These are phyloP conservation scores for Heterohyrax brucei DNA, from an alignment of 2,797 vertebrate genomes.

Conservation along the genomic window DNA sequence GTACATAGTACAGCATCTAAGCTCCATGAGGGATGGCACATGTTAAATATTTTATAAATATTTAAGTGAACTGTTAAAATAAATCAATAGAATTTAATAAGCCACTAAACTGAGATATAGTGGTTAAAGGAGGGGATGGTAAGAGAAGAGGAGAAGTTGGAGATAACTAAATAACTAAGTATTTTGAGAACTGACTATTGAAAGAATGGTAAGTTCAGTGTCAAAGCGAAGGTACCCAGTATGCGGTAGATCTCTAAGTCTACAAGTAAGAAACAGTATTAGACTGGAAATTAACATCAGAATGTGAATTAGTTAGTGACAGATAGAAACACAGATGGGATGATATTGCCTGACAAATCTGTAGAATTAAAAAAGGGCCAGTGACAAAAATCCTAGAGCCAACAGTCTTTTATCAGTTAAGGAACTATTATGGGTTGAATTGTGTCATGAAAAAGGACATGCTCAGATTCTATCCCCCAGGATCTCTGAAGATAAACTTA, in stretches of 20 bases:
- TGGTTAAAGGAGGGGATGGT: background rate
- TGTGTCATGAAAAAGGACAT: too few relatives aligned
- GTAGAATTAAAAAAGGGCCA: constrained; percentile 18
- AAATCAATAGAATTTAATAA: constrained; percentile 50
- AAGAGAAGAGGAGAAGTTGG: background rate
- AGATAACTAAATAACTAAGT: background rate
- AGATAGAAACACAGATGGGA: background rate
- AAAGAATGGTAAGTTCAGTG: background rate
- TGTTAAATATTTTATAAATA: constrained; percentile 15
- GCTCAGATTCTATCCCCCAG: too few relatives aligned
- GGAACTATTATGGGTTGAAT: too few relatives aligned
- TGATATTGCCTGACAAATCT: background rate
- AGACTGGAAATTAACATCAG: constrained; percentile 2
- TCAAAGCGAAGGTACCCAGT: background rate
- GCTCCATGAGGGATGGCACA: background rate
- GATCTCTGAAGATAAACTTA: too few relatives aligned
- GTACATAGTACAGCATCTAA: background rate
- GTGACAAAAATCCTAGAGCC: background rate
- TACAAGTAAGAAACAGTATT: background rate
- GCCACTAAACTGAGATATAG: background rate
- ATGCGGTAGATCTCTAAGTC: background rate
- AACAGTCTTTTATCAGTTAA: background rate
- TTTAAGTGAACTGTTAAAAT: constrained; percentile 19
- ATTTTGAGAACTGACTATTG: background rate
- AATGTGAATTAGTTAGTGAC: background rate